Evolutionary conservation across 23 tunicate species (phyloP), one percentile per base, ranked within the genome.

Genomic region (Halocynthia roretzi): DNA sequence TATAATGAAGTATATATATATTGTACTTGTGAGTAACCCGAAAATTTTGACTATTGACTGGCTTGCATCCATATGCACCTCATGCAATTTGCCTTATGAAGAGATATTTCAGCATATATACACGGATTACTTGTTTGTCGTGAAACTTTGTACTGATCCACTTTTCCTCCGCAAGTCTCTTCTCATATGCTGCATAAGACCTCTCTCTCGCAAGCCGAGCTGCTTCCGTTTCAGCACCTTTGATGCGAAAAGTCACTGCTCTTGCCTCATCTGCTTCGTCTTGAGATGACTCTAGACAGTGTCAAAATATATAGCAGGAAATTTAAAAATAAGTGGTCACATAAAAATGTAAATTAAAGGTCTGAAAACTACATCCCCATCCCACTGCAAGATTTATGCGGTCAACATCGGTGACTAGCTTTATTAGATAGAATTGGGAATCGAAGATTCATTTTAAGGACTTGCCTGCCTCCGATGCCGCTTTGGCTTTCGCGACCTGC

Each of bases 181-280:
- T 89, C 72, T 89, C 96, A 81, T 89, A 89, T 7, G 96, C 80
- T 58, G 85, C 89, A 75, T 89, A 89, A 0, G 89, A 84, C 23
- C 83, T 77, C 80, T 88, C 87, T 52, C 95, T 51, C 9, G 82
- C 83, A 12, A 77, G 67, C 60, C 89, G 71, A 5, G 85, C 83
- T 44, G 89, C 96, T 75, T 89, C 96, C 5, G 89, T 80, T 70
- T 89, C 96, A 2, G 76, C 86, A 44, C 89, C 83, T 76, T 89
- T 89, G 63, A 84, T 74, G 14, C 89, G 96, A 58, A 89, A 80
- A 51, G 85, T 89, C 1, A 89, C 96, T 10, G 96, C 86, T 80
- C 76, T 89, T 20, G 89, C 89, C 60, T 84, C 96, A 7, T 89
- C 96, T 7, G 86, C 85, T 70, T 89, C 96, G 75, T 88, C 95